Evolutionary conservation across 2,113 vertebrate genomes (phyloP), one percentile per base, ranked within the genome.

Genomic region (Colinus virginianus): DNA sequence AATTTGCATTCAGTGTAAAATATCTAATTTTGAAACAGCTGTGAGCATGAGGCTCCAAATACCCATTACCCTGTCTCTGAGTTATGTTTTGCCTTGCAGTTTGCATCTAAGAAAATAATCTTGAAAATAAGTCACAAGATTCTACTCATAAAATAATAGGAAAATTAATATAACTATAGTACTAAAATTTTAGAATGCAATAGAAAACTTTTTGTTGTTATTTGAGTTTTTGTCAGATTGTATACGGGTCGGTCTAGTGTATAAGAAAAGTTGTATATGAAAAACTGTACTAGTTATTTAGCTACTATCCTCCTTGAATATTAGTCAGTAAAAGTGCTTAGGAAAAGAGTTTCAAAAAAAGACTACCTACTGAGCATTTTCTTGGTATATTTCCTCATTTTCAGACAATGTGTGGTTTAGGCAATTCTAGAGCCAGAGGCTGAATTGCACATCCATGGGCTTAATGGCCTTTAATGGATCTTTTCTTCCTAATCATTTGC

Each of bases 391-490:
- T 87, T 64, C 42, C 78, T 76, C 28, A 74, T 91, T 87, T 91
- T 94, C 63, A 94, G 84, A 32, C 84, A 91, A 38, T 87, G 81
- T 87, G 94, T 82, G 71, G 55, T 68, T 72, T 66, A 5, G 5
- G 82, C 75, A 90, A 87, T 94, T 95, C 87, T 71, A 79, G 81
- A 95, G 91, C 90, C 90, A 95, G 90, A 84, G 91, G 67, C 90
- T 95, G 59, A 85, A 77, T 74, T 53, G 82, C 58, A 74, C 90
- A 90, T 95, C 84, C 89, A 87, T 91, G 78, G 82, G 78, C 78
- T 92, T 95, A 96, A 95, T 96, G 91, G 87, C 20, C 68, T 59
- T 95, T 96, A 96, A 96, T 95, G 96, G 81, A 87, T 87, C 13
- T 85, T 88, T 90, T 89, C 94, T 91, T 36, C 1, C 75, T 79